phyloP scores from a whole-genome alignment of 2,113 vertebrate genomes.

The Prietella phreatophila region DNA sequence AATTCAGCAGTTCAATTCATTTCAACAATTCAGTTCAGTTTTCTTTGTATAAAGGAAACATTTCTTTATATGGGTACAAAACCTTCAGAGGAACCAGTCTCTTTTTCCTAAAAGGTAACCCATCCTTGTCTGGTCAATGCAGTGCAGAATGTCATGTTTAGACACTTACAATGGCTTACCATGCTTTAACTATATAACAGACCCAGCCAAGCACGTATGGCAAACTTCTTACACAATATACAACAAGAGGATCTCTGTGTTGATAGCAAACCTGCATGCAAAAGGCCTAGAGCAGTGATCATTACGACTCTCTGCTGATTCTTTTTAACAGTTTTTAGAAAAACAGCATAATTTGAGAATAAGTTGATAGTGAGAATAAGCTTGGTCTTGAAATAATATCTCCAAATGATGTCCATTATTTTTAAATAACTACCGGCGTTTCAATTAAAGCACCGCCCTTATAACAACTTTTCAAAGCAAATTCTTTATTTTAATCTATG shows the following conservation, averaged over 20 bases:
- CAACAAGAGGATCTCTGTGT: not conserved
- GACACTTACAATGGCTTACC: not conserved
- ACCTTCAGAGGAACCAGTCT: not conserved
- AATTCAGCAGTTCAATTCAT: not conserved
- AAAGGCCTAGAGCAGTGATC: not conserved
- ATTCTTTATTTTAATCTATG: not conserved
- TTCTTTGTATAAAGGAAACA: not conserved
- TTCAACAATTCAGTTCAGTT: not conserved
- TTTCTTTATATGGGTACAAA: not conserved
- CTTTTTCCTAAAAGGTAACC: slow-evolving; percentile 1
- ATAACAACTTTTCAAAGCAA: slow-evolving; percentile 1
- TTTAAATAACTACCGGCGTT: slow-evolving; percentile 6
- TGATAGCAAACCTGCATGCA: not conserved
- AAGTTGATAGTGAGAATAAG: not conserved
- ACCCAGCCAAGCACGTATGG: not conserved
- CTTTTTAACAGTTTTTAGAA: not conserved
- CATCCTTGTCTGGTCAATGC: not conserved
- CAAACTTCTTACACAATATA: not conserved
- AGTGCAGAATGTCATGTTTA: too few species aligned
- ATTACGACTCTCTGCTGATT: not conserved
- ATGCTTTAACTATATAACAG: not conserved
- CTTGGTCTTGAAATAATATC: not conserved
- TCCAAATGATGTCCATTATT: not conserved
- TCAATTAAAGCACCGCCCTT: not conserved
- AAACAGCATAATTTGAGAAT: not conserved